These are phyloP conservation scores for Ctenomys sociabilis DNA, from an alignment of 2,113 vertebrate species.

Conservation along the genomic window DNA sequence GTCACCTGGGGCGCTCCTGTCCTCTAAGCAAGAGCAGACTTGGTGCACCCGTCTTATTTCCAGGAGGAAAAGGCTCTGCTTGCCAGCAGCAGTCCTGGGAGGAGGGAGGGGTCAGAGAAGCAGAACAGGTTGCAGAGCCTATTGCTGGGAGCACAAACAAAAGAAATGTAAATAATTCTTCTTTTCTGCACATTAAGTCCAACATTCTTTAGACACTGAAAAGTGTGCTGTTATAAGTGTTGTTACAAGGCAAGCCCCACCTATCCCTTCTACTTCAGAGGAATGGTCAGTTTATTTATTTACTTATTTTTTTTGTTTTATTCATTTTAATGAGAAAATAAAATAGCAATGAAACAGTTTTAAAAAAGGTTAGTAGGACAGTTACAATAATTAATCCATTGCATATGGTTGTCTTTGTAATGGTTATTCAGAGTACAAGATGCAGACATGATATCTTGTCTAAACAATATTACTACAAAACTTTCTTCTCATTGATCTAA, in stretches of 20 bases:
- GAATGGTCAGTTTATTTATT: neutral
- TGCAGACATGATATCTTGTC: too few relatives aligned
- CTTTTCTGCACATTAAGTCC: neutral
- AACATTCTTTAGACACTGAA: neutral
- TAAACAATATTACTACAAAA: too few relatives aligned
- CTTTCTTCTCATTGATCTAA: too few relatives aligned
- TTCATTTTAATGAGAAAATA: too few relatives aligned
- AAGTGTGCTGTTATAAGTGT: constrained; percentile 27
- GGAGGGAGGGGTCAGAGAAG: neutral
- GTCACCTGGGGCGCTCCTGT: neutral
- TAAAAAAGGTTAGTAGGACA: too few relatives aligned
- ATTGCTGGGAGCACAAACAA: neutral
- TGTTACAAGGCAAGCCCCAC: constrained; percentile 35
- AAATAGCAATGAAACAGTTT: too few relatives aligned
- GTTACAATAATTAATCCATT: too few relatives aligned
- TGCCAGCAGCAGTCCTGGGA: fast-evolving
- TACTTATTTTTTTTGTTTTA: too few relatives aligned
- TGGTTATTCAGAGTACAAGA: too few relatives aligned
- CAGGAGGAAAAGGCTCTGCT: neutral
- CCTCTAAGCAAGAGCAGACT: neutral
- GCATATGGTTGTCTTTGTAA: too few relatives aligned
- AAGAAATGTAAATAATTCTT: neutral
- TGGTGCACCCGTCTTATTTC: neutral
- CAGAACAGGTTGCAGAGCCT: neutral
- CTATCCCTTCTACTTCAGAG: neutral